Evolutionary conservation across 92 coral and sea anemone genomes (phyloP), one percentile per base, ranked within the genome.

Genomic region (Porites rus): DNA sequence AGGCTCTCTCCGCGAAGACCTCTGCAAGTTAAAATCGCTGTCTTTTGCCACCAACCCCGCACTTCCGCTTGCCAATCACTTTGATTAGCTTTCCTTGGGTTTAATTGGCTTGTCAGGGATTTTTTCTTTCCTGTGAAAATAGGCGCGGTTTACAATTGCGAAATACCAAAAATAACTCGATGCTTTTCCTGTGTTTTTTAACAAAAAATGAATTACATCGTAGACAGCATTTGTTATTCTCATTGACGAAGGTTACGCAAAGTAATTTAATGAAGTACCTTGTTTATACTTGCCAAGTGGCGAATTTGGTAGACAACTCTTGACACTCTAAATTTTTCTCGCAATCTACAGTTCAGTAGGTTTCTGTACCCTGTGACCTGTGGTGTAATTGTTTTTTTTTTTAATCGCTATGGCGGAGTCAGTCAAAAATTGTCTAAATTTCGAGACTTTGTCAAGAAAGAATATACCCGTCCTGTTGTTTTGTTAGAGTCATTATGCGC

Each of bases 21-120:
- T 21, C 22, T 21, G 20, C 58, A 8, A 4, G 28, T 2, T 11
- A 10, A 11, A 51, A 21, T 69, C 53, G 51, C 74, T 20, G 38
- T 43, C 59, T 8, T 78, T 79, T 79, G 18, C 65, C 14, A 12
- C 2, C 20, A 65, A 51, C 53, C 20, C 60, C 51, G 60, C 50
- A 79, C 51, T 79, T 79, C 74, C 74, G 74, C n/a, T 51, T 67
- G 76, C 54, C 75, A 80, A 80, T 80, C 65, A 80, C 24, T 67
- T 22, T 20, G 75, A 80, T 43, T 8, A 20, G 46, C 8, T 8
- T 38, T 71, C 16, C 75, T 28, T 3, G 66, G 0, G 67, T 58
- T 58, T 76, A 76, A 76, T 59, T 76, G 68, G 80, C 68, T 76
- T 58, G 67, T 28, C 80, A 28, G 16, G 54, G 52, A 51, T 10